Evolutionary conservation across 2,797 vertebrate genomes (phyloP).

Genomic region (Esox lucius): DNA sequence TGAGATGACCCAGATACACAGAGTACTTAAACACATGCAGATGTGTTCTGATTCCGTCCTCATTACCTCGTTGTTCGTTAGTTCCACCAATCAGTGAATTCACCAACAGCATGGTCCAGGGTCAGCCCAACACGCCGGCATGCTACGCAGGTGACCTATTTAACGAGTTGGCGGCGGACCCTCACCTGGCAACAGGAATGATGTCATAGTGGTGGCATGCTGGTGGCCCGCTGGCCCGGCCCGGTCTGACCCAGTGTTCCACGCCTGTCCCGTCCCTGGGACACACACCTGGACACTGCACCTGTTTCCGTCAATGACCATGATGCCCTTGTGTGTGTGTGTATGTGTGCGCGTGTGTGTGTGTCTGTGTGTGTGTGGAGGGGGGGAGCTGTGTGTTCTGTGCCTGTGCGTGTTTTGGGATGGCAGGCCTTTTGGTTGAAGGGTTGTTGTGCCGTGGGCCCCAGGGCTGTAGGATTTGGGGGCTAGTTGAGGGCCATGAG

Average conservation of each 20-base stretch:
- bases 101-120: background rate
- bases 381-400: background rate
- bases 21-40: background rate
- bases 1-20: no score
- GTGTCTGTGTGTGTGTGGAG: conserved; percentile 1
- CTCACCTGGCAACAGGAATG: background rate
- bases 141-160: background rate
- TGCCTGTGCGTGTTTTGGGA: background rate
- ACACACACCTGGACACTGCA: conserved; percentile 1
- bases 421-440: conserved; percentile 1
- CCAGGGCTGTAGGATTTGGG: background rate
- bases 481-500: background rate
- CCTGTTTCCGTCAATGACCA: conserved; percentile 5
- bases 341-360: conserved; percentile 21
- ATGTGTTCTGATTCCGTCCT: background rate
- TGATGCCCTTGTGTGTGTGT: background rate
- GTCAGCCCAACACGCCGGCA: background rate
- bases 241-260: background rate
- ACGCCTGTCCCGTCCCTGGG: background rate
- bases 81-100: background rate
- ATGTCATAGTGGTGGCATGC: background rate
- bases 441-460: background rate
- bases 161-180: conserved; percentile 1
- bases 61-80: background rate
- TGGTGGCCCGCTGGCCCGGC: background rate